Percentiles rank a stretch among this genome's conserved stretches.
Conservation (phyloP, 2,888 invertebrate species). For the Plebejus anna region DNA sequence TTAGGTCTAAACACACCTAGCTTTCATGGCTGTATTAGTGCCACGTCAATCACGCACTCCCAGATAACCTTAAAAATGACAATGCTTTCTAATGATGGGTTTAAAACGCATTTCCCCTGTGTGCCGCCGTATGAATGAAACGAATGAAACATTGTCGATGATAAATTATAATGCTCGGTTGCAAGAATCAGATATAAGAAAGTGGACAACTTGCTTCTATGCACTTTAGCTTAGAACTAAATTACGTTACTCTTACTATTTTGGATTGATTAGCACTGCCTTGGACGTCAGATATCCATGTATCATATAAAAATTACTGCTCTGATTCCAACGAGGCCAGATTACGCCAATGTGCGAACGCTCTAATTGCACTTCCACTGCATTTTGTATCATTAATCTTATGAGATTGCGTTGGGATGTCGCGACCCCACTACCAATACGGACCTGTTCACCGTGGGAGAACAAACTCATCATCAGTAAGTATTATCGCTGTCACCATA, state of each 20-base stretch:
- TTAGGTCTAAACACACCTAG: conserved; percentile 11
- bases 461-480: conserved; percentile 5
- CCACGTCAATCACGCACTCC: conserved; percentile 16
- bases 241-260: background rate
- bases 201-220: background rate
- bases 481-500: background rate
- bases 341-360: conserved; percentile 44
- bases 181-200: background rate
- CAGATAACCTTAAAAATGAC: conserved; percentile 18
- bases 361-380: conserved; percentile 38
- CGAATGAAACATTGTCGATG: background rate
- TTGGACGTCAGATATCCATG: conserved; percentile 33
- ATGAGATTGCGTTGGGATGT: conserved; percentile 10
- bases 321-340: conserved; percentile 46
- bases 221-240: background rate
- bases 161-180: background rate
- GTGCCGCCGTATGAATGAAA: background rate
- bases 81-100: conserved; percentile 13
- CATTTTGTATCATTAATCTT: conserved; percentile 34
- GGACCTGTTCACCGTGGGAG: background rate
- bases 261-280: background rate
- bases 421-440: conserved; percentile 21
- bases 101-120: conserved; percentile 6
- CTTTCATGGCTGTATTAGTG: conserved; percentile 11
- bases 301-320: conserved; percentile 43